These are phyloP conservation scores for Zosterops pallidus DNA, from an alignment of 2,113 vertebrate genomes.

Conservation along the genomic window DNA sequence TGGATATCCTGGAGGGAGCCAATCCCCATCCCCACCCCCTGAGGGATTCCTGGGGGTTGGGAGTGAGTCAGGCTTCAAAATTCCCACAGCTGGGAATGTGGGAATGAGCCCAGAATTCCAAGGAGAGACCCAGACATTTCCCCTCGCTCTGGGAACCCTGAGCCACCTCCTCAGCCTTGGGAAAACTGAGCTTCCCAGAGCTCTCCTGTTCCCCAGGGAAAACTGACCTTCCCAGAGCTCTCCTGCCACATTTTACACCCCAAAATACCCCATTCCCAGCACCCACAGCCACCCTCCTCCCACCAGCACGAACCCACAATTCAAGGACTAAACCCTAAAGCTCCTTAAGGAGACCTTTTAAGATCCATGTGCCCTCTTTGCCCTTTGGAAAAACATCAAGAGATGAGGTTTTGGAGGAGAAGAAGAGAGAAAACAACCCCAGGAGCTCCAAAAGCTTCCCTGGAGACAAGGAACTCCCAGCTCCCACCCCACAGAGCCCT, in stretches of 20 bases:
- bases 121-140: accelerated
- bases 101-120: neutral
- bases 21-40: accelerated
- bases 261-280: neutral
- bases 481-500: accelerated
- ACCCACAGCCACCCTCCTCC: neutral
- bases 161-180: accelerated
- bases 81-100: neutral
- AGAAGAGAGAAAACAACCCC: neutral
- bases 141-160: neutral
- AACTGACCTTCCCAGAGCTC: neutral
- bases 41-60: neutral
- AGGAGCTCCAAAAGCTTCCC: accelerated
- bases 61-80: no score
- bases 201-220: neutral
- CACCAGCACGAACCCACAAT: neutral
- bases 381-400: neutral
- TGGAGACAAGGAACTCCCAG: accelerated
- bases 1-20: neutral
- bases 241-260: accelerated
- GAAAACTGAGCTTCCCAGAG: neutral
- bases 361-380: neutral
- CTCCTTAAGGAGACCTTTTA: neutral
- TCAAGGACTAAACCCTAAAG: neutral
- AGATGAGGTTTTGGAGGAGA: accelerated